phyloP scores from a whole-genome alignment of 2,113 vertebrate genomes.

The Melanostigma gelatinosum region DNA sequence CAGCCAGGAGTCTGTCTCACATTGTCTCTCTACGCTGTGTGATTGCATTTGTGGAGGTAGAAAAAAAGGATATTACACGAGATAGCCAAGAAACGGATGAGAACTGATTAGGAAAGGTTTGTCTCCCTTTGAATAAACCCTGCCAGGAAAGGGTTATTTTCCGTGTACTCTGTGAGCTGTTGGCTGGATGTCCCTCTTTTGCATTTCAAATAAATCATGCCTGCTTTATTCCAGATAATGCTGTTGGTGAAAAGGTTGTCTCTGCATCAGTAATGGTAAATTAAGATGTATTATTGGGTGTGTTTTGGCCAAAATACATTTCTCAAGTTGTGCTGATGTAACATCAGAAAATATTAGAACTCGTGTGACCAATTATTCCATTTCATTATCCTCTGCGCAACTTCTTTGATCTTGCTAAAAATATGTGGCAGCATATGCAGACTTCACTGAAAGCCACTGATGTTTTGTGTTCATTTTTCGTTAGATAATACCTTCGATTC shows the following conservation, averaged over 20 bases:
- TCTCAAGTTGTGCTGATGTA: not conserved
- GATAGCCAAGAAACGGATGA: conserved; percentile 74
- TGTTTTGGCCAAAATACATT: not conserved
- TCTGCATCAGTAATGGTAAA: not conserved
- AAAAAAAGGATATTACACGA: conserved; percentile 82
- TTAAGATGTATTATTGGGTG: not conserved
- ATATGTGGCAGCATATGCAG: not conserved
- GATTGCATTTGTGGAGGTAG: conserved; percentile 67
- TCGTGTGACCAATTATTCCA: not conserved
- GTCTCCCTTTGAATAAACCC: conserved; percentile 26
- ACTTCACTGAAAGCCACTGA: not conserved
- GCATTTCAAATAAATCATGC: conserved; percentile 69
- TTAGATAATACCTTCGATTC: not conserved
- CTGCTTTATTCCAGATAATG: conserved; percentile 42
- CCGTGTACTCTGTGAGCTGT: not conserved
- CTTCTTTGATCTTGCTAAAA: not conserved
- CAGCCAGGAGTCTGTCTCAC: conserved; percentile 61
- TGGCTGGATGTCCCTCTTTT: conserved; percentile 54
- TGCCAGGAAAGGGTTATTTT: conserved; percentile 46
- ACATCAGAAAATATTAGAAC: not conserved
- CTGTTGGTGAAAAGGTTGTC: conserved; percentile 18
- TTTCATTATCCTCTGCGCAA: not conserved
- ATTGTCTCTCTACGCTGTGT: conserved; percentile 54
- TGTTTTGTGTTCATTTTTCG: not conserved
- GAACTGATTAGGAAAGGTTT: conserved; percentile 55